Percentiles rank a stretch among this genome's conserved stretches.
phyloP scores from a whole-genome alignment of 1,140 invertebrate genomes.

The Hydropsyche tenuis region DNA sequence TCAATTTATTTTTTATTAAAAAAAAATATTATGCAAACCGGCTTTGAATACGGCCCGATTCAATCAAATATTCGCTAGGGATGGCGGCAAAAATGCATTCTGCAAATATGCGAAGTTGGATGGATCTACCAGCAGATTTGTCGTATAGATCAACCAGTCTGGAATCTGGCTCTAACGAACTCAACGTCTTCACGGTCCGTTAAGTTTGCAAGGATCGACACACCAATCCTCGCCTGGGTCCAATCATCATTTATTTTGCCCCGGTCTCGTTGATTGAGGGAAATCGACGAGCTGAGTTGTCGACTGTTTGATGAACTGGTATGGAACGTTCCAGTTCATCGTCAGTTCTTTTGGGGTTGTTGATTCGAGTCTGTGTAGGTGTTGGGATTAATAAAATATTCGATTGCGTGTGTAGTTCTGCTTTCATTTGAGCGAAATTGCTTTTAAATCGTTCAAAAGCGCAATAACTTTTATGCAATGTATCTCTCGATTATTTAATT shows the following conservation, averaged over 20 bases:
- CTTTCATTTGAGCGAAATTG: too few species aligned
- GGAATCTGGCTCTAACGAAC: conserved; percentile 31
- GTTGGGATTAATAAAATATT: too few species aligned
- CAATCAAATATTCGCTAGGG: conserved; percentile 9
- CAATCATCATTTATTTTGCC: conserved; percentile 29
- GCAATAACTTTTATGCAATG: too few species aligned
- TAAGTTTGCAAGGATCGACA: background rate
- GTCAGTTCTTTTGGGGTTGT: too few species aligned
- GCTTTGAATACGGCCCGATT: background rate
- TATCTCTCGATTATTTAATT: too few species aligned
- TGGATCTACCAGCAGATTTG: background rate
- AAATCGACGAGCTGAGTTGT: background rate
- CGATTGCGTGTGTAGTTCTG: too few species aligned
- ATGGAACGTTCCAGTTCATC: background rate
- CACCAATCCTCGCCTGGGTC: conserved; percentile 12
- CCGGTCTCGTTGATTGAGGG: conserved; percentile 19
- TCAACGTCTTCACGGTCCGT: conserved; percentile 34
- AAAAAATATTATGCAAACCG: background rate
- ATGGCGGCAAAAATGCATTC: conserved; percentile 23
- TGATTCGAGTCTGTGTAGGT: too few species aligned
- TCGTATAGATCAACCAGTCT: conserved; percentile 13
- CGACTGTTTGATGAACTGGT: background rate
- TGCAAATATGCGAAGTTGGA: conserved; percentile 19
- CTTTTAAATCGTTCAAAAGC: too few species aligned
- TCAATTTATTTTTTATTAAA: too few species aligned